Conservation (phyloP, 2,113 vertebrate genomes). For the Cyrtonyx montezumae region DNA sequence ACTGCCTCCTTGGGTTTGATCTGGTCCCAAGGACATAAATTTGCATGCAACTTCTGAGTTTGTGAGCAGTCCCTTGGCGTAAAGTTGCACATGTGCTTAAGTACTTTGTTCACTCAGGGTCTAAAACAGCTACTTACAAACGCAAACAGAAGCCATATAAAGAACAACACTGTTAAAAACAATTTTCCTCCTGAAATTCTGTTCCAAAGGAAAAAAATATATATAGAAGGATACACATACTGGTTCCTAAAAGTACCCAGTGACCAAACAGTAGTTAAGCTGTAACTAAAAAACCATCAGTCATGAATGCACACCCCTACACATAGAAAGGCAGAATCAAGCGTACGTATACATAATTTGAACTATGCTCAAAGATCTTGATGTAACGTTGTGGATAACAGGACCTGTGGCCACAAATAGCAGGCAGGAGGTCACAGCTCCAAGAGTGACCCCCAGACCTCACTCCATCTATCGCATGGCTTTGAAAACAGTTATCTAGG, state of each 20-base stretch:
- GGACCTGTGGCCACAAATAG: neutral
- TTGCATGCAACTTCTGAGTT: constrained; percentile 48
- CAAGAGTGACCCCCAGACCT: neutral
- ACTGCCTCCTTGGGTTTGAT: constrained; percentile 5
- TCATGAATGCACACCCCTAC: neutral
- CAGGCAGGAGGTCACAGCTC: neutral
- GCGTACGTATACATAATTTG: neutral
- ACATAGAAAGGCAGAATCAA: neutral
- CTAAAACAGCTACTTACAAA: constrained; percentile 11
- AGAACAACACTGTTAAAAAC: constrained; percentile 18
- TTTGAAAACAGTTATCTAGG: neutral
- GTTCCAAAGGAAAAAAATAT: neutral
- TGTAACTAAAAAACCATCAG: neutral
- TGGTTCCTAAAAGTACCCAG: neutral
- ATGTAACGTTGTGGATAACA: neutral
- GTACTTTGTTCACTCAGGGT: neutral
- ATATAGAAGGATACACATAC: neutral
- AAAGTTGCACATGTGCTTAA: constrained; percentile 51
- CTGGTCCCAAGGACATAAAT: constrained; percentile 37
- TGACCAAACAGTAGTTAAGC: neutral
- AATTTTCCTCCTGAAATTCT: neutral
- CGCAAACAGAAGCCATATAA: constrained; percentile 6
- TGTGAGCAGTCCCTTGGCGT: constrained; percentile 7
- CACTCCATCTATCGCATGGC: neutral
- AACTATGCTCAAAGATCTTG: neutral